A percentile compares a stretch with the other conserved stretches of the same genome.
These are phyloP conservation scores for Heliconius ethilla DNA, from an alignment of 2,888 invertebrate species.

Conservation along the genomic window DNA sequence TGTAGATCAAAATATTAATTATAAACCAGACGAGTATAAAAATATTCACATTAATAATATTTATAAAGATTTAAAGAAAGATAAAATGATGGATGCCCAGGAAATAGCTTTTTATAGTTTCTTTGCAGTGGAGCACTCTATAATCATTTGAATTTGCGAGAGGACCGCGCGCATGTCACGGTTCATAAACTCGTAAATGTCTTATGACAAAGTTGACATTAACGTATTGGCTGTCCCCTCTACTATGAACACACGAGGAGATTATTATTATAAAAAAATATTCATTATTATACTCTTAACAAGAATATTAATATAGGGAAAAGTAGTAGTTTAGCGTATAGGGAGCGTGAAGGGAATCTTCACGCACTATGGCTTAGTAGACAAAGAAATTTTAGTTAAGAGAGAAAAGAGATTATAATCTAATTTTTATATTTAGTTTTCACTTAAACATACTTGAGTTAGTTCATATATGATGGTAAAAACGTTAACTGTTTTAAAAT, in stretches of 20 bases:
- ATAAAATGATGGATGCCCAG: constrained; percentile 29
- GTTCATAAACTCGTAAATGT: constrained; percentile 57
- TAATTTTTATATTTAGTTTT: too few species aligned
- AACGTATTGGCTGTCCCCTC: constrained; percentile 45
- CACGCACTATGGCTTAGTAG: not conserved
- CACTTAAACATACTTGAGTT: too few species aligned
- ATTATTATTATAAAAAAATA: constrained; percentile 28
- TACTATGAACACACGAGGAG: constrained; percentile 23
- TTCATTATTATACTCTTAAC: not conserved
- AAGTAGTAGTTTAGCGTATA: not conserved
- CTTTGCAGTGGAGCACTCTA: constrained; percentile 28
- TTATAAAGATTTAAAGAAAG: constrained; percentile 12
- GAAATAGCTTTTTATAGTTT: constrained; percentile 25
- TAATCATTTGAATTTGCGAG: constrained; percentile 46
- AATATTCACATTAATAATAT: constrained; percentile 3
- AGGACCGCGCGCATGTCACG: constrained; percentile 54
- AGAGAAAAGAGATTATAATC: too few species aligned
- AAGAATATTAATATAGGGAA: not conserved
- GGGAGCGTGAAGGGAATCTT: too few species aligned
- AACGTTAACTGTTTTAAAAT: too few species aligned
- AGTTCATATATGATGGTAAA: too few species aligned
- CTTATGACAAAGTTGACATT: constrained; percentile 51
- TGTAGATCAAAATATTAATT: not conserved
- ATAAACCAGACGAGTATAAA: constrained; percentile 21
- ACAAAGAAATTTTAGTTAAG: not conserved